These are phyloP conservation scores for Spisula solida DNA, from an alignment of 2,888 invertebrate species.

Conservation along the genomic window DNA sequence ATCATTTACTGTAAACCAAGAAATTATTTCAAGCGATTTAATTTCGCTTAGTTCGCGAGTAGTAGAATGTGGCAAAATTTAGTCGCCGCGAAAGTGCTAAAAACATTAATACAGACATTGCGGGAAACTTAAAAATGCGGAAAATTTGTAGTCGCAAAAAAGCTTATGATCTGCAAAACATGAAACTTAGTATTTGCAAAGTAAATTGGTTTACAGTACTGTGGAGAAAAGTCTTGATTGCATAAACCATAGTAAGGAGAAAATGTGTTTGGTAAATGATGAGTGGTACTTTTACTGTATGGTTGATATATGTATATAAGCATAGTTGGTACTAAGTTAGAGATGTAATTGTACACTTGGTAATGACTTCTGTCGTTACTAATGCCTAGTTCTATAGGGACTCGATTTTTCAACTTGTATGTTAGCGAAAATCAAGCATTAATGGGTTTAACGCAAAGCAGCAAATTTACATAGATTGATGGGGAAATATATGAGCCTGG, in stretches of 20 bases:
- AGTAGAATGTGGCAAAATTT: no score
- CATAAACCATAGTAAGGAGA: not conserved
- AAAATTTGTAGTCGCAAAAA: no score
- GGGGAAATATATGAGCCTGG: not conserved
- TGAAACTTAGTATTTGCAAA: no score
- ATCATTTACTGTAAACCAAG: no score
- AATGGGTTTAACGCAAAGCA: not conserved
- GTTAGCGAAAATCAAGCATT: not conserved
- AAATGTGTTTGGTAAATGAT: not conserved
- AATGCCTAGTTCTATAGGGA: not conserved
- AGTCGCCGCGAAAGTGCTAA: no score
- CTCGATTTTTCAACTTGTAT: not conserved
- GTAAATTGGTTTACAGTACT: no score
- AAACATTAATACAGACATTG: no score
- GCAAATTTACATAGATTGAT: not conserved
- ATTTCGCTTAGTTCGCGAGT: no score
- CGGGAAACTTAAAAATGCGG: no score
- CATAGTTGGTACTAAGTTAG: not conserved
- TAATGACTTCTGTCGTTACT: not conserved
- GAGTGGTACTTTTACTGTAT: not conserved
- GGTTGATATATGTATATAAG: not conserved
- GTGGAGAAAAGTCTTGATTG: not conserved
- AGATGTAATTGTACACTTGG: not conserved
- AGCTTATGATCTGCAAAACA: no score
- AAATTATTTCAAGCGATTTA: no score